These are phyloP conservation scores for Cuniculus paca DNA, from an alignment of 2,797 vertebrate genomes.

Conservation along the genomic window DNA sequence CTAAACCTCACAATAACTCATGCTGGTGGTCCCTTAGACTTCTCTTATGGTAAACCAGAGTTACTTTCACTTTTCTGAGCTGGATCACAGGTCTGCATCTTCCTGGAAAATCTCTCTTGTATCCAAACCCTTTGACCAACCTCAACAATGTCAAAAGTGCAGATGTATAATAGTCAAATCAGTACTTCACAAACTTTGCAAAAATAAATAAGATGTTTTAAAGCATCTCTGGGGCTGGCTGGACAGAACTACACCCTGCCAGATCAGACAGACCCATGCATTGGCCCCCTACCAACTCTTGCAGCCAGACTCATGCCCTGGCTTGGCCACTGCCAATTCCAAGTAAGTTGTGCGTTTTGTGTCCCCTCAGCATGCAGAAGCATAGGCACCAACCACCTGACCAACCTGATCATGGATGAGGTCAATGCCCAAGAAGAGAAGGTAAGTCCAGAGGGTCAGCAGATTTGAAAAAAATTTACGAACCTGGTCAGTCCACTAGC, in stretches of 20 bases:
- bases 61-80: neutral
- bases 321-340: neutral
- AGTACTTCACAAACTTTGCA: neutral
- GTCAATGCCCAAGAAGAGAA: neutral
- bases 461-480: neutral
- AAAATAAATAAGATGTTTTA: neutral
- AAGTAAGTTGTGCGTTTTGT: neutral
- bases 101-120: neutral
- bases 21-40: neutral
- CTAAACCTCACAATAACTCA: neutral
- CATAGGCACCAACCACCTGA: neutral
- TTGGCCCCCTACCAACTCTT: neutral
- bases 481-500: neutral
- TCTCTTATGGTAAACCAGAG: neutral
- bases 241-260: neutral
- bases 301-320: neutral
- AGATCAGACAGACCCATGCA: neutral
- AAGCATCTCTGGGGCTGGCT: neutral
- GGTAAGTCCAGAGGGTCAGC: neutral
- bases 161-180: neutral
- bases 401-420: neutral
- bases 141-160: neutral
- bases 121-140: neutral
- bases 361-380: neutral
- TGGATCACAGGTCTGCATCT: neutral